Conservation (phyloP, 2,888 invertebrate species). For the Myopa tessellatipennis region DNA sequence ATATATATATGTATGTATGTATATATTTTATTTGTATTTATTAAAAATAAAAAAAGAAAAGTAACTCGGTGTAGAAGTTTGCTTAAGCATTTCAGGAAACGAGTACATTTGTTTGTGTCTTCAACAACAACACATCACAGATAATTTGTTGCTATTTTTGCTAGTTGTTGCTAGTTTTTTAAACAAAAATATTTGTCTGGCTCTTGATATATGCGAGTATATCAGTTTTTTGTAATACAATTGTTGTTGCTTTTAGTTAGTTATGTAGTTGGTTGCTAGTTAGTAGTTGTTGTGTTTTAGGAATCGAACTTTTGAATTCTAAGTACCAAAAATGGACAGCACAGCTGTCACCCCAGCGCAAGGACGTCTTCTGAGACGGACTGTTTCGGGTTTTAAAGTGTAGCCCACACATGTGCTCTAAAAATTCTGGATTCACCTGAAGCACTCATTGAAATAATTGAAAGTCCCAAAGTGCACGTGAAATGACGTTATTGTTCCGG, state of each 20-base stretch:
- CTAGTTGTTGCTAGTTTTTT: background rate
- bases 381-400: constrained; percentile 95
- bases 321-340: constrained; percentile 56
- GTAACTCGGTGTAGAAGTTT: constrained; percentile 1
- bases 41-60: constrained; percentile 5
- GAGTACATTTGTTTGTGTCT: constrained; percentile 23
- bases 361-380: constrained; percentile 96
- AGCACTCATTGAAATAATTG: constrained; percentile 54
- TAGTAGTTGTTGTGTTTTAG: background rate
- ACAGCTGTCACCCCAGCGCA: constrained; percentile 96
- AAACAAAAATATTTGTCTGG: background rate
- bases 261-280: background rate
- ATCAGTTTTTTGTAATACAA: background rate
- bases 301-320: constrained; percentile 1
- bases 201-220: constrained; percentile 4
- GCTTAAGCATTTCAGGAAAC: constrained; percentile 7
- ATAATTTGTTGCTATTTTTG: constrained; percentile 41
- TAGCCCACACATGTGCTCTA: constrained; percentile 90
- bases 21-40: background rate
- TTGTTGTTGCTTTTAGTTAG: background rate
- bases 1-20: too few species aligned
- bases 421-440: constrained; percentile 51
- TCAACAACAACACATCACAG: constrained; percentile 49
- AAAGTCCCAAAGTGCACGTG: background rate
- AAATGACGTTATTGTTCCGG: background rate